phyloP scores from a whole-genome alignment of 2,888 invertebrate species.

The Pterostichus niger region DNA sequence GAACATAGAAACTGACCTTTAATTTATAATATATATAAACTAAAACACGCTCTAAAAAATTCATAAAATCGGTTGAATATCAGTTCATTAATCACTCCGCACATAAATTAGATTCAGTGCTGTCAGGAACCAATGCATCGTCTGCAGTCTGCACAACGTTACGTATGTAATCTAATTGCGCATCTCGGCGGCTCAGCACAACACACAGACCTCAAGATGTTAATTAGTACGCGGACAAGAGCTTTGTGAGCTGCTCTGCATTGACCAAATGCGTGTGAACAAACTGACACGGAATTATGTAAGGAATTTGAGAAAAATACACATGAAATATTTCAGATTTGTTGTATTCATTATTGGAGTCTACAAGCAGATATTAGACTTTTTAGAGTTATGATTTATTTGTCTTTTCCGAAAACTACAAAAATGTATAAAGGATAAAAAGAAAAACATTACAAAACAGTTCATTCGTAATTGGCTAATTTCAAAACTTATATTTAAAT shows the following conservation, averaged over 20 bases:
- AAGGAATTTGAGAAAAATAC: slow-evolving; percentile 1
- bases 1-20: background rate
- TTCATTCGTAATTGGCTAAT: too few relatives aligned
- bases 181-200: slow-evolving; percentile 29
- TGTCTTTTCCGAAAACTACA: too few relatives aligned
- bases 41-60: background rate
- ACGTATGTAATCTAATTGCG: slow-evolving; percentile 53
- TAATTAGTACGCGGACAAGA: slow-evolving; percentile 48
- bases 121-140: slow-evolving; percentile 39
- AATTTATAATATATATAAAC: background rate
- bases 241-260: slow-evolving; percentile 27
- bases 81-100: slow-evolving; percentile 15
- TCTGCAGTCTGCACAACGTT: background rate
- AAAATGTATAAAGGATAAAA: too few relatives aligned
- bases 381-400: too few relatives aligned
- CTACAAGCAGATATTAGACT: too few relatives aligned
- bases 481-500: too few relatives aligned
- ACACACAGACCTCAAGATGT: slow-evolving; percentile 32
- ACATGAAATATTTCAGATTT: too few relatives aligned
- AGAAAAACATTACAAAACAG: too few relatives aligned
- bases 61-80: slow-evolving; percentile 17
- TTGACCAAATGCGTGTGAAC: slow-evolving; percentile 44
- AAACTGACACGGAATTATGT: slow-evolving; percentile 17
- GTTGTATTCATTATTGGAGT: too few relatives aligned
- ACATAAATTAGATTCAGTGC: slow-evolving; percentile 36